Percentiles rank a stretch among this genome's conserved stretches.
Evolutionary conservation across 2,113 vertebrate species (phyloP).

Genomic region (Plotosus lineatus): DNA sequence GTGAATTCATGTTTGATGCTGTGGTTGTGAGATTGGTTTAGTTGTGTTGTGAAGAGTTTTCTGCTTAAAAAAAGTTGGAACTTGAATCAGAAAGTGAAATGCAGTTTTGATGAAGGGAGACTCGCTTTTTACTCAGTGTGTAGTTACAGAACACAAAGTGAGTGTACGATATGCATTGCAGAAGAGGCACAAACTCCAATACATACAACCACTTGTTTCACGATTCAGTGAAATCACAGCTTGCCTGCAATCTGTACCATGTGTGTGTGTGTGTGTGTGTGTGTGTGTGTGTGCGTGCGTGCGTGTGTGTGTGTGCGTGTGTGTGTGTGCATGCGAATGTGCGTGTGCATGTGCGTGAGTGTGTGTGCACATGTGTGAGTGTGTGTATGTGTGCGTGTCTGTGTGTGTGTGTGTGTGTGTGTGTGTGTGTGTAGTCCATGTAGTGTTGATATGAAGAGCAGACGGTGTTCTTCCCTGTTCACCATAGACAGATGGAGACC

Average conservation of each 20-base stretch:
- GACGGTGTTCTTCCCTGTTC: conserved; percentile 13
- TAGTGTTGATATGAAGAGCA: conserved; percentile 7
- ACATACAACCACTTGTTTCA: not conserved
- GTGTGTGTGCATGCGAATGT: not conserved
- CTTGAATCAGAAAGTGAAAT: not conserved
- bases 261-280: not conserved
- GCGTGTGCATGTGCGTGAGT: conserved; percentile 2
- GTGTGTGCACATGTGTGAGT: not conserved
- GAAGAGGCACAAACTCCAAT: not conserved
- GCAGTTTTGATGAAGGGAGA: not conserved
- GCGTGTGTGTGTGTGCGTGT: not conserved
- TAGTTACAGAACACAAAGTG: not conserved
- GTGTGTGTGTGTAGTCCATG: not conserved
- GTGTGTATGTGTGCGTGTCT: not conserved
- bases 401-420: conserved; percentile 5
- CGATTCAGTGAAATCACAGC: not conserved
- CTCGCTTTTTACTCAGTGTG: not conserved
- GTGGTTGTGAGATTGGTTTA: no score
- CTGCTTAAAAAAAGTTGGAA: no score
- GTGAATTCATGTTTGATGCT: no score
- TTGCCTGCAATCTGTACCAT: not conserved
- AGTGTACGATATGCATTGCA: not conserved
- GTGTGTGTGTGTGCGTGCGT: not conserved
- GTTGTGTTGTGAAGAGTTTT: no score
- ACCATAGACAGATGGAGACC: conserved; percentile 69